A percentile compares a stretch with the other conserved stretches of the same genome.
phyloP scores from a whole-genome alignment of 2,797 vertebrate species.

The Acrossocheilus wenchowensis region DNA sequence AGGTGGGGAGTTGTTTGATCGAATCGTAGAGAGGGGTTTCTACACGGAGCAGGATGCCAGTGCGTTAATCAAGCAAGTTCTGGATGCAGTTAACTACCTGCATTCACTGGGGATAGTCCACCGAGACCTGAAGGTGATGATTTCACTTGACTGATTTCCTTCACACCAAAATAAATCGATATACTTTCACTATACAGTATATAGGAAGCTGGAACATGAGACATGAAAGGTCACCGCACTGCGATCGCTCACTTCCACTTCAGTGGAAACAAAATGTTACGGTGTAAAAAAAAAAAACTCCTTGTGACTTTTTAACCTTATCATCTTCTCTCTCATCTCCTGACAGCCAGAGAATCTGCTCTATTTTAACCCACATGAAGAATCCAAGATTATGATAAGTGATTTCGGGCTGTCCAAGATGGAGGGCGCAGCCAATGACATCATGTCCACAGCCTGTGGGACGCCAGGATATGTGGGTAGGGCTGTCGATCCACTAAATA shows the following conservation, averaged over 20 bases:
- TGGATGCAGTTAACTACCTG: slow-evolving; percentile 95
- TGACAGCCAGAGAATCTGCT: slow-evolving; percentile 92
- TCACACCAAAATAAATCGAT: background rate
- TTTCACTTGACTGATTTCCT: slow-evolving; percentile 23
- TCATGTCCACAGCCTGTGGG: slow-evolving; percentile 97
- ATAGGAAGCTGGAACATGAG: background rate
- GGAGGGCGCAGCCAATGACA: slow-evolving; percentile 90
- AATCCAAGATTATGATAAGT: slow-evolving; percentile 99
- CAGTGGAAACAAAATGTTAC: background rate
- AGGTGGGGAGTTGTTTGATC: slow-evolving; percentile 93
- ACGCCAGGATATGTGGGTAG: slow-evolving; percentile 96
- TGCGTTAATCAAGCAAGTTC: slow-evolving; percentile 92
- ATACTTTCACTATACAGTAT: background rate
- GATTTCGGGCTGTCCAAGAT: slow-evolving; percentile 98
- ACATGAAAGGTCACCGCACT: background rate
- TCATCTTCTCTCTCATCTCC: slow-evolving; percentile 31
- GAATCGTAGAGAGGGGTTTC: slow-evolving; percentile 96
- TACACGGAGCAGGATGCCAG: slow-evolving; percentile 97
- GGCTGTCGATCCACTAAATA: slow-evolving; percentile 55
- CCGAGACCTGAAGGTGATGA: slow-evolving; percentile 92
- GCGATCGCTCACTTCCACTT: slow-evolving; percentile 1
- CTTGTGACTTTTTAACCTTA: background rate
- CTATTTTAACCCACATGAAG: slow-evolving; percentile 93
- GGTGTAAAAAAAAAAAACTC: background rate
- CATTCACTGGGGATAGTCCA: slow-evolving; percentile 96